Evolutionary conservation across 2,888 invertebrate genomes (phyloP), one percentile per base, ranked within the genome.

Genomic region (Artemia sp.): DNA sequence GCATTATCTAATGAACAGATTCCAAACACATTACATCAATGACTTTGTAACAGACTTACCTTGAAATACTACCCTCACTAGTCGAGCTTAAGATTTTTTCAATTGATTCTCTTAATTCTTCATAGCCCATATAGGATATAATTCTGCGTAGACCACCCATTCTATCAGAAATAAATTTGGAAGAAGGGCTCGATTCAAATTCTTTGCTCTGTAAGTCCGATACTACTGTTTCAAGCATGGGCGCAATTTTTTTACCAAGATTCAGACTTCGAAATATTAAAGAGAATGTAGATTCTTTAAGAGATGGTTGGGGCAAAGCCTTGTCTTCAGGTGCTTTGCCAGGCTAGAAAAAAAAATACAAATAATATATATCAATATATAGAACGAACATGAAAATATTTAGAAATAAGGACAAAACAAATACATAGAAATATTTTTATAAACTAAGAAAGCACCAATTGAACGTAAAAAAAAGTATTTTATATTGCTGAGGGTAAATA

Each of bases 141-240:
- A 58, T n/a, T n/a, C 64, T n/a, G 9, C 64, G n/a, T 19, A 58
- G 64, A 58, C 64, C 64, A n/a, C 64, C 64, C 64, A 58, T 8
- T n/a, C 64, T n/a, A 10, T 58, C 64, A 8, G 64, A 58, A 24
- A 58, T 58, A 24, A 58, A 58, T 24, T 58, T 58, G 14, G 64
- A 58, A 19, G 64, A n/a, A n/a, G 64, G 64, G 8, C 14, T 58
- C 14, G 64, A 58, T 9, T 58, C 64, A 10, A 58, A 58, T 10
- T 58, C 64, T n/a, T 12, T 19, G 64, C 64, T 58, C 1, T 24
- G 64, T 19, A 58, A 24, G 64, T 58, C 64, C 9, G 64, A 58
- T n/a, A 58, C 64, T n/a, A 58, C 24, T n/a, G 14, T 58, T 58
- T 58, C 64, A 58, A 58, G 64, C 64, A 58, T 58, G 10, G 64